Evolutionary conservation across 2,113 vertebrate genomes (phyloP).

Genomic region (Gallinago media): DNA sequence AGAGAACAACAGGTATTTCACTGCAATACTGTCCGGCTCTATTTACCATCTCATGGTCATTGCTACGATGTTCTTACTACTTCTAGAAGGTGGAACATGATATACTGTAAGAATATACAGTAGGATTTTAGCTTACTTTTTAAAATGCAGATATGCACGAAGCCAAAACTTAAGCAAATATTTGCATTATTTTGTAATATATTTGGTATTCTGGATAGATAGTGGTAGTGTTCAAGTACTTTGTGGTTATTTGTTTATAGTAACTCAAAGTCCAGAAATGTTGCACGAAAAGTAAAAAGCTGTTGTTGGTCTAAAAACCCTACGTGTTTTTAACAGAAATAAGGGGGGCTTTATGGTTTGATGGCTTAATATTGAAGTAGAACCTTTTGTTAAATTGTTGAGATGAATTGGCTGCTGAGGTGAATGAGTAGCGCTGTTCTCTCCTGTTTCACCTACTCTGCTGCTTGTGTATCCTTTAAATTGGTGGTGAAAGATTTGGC

Average conservation of each 20-base stretch:
- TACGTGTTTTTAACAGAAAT: slow-evolving; percentile 13
- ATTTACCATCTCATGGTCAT: slow-evolving; percentile 14
- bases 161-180: slow-evolving; percentile 50
- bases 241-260: slow-evolving; percentile 40
- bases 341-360: neutral
- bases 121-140: slow-evolving; percentile 52
- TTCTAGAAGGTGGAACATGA: slow-evolving; percentile 63
- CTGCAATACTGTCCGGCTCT: slow-evolving; percentile 14
- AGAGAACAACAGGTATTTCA: slow-evolving; percentile 18
- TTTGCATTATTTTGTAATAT: slow-evolving; percentile 64
- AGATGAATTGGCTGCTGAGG: slow-evolving; percentile 37
- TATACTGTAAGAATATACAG: slow-evolving; percentile 47
- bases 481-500: neutral
- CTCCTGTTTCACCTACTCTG: slow-evolving; percentile 46
- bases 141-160: slow-evolving; percentile 47
- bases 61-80: slow-evolving; percentile 37
- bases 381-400: slow-evolving; percentile 27
- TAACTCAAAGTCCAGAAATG: slow-evolving; percentile 52
- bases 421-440: slow-evolving; percentile 29
- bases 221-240: slow-evolving; percentile 42
- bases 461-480: slow-evolving; percentile 31
- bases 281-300: slow-evolving; percentile 50
- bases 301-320: slow-evolving; percentile 38
- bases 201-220: slow-evolving; percentile 53
- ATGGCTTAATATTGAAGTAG: slow-evolving; percentile 17